Evolutionary conservation across 2,797 vertebrate genomes (phyloP).

Genomic region (Hemitrygon akajei): DNA sequence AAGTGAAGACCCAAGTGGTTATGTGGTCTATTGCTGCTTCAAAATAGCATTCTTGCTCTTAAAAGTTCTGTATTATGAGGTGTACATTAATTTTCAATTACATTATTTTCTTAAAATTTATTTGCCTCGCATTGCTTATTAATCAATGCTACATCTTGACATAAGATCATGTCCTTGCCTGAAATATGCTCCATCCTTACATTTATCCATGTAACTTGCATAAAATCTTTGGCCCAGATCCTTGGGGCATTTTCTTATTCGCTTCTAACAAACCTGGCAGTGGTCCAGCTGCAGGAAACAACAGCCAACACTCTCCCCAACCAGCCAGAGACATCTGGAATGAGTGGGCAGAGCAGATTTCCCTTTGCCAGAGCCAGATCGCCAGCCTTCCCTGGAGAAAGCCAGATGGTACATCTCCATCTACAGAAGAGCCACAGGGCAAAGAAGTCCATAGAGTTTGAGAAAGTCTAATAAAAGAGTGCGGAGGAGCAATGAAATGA

Average conservation of each 20-base stretch:
- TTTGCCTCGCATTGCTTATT: not conserved
- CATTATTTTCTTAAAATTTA: not conserved
- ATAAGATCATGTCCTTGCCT: not conserved
- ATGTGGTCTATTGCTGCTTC: too few species aligned
- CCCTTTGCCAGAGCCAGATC: not conserved
- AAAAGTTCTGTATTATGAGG: too few species aligned
- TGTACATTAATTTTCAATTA: not conserved
- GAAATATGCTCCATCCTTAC: not conserved
- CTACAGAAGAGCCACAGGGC: not conserved
- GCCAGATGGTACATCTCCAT: constrained; percentile 27
- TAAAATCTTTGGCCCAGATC: not conserved
- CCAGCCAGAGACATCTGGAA: constrained; percentile 27
- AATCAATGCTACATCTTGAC: not conserved
- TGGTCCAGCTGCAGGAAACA: not conserved
- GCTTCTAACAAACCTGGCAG: constrained; percentile 4
- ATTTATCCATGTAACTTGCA: not conserved
- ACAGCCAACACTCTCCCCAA: constrained; percentile 1
- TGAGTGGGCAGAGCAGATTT: not conserved
- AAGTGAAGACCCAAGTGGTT: too few species aligned
- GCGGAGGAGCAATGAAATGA: not conserved
- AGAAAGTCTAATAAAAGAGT: not conserved
- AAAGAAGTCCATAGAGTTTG: constrained; percentile 7
- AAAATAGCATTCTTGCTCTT: not conserved
- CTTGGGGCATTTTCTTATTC: constrained; percentile 4
- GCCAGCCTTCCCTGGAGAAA: not conserved